Percentiles rank a stretch among this genome's conserved stretches.
phyloP scores from a whole-genome alignment of 2,888 invertebrate species.

The Leptinotarsa haldemani region DNA sequence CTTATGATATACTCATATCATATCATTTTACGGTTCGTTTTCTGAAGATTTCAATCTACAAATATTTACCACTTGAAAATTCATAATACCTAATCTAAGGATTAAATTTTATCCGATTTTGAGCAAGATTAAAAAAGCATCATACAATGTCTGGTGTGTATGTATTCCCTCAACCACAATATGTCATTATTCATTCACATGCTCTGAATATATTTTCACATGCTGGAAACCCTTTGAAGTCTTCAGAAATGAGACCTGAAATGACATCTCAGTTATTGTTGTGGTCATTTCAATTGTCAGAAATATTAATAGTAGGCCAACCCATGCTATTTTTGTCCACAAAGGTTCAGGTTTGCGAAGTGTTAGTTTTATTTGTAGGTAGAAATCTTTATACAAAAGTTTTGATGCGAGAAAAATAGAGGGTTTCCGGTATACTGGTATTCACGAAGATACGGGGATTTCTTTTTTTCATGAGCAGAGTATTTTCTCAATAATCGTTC shows the following conservation, averaged over 20 bases:
- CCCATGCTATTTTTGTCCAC: conserved; percentile 38
- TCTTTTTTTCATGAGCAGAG: neutral
- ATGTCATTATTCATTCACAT: conserved; percentile 45
- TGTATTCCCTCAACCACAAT: conserved; percentile 46
- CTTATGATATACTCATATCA: neutral
- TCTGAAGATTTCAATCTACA: conserved; percentile 49
- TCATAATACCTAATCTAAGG: conserved; percentile 48
- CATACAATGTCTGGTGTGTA: conserved; percentile 48
- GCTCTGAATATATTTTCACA: conserved; percentile 45
- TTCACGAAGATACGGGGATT: neutral
- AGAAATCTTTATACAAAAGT: conserved; percentile 22
- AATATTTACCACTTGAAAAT: conserved; percentile 53
- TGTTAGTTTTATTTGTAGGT: conserved; percentile 31
- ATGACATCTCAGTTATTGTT: conserved; percentile 53
- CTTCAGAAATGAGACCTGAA: conserved; percentile 44
- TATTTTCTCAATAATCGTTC: too few relatives aligned
- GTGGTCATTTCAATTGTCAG: conserved; percentile 50
- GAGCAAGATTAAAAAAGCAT: conserved; percentile 40
- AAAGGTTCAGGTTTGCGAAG: conserved; percentile 47
- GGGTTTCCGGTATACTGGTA: conserved; percentile 28
- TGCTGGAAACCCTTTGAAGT: conserved; percentile 51
- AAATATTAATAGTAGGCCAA: conserved; percentile 54
- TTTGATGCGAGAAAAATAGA: conserved; percentile 28
- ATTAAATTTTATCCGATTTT: conserved; percentile 54
- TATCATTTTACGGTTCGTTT: neutral